phyloP scores from a whole-genome alignment of 2,113 vertebrate species.

The Lynx canadensis region DNA sequence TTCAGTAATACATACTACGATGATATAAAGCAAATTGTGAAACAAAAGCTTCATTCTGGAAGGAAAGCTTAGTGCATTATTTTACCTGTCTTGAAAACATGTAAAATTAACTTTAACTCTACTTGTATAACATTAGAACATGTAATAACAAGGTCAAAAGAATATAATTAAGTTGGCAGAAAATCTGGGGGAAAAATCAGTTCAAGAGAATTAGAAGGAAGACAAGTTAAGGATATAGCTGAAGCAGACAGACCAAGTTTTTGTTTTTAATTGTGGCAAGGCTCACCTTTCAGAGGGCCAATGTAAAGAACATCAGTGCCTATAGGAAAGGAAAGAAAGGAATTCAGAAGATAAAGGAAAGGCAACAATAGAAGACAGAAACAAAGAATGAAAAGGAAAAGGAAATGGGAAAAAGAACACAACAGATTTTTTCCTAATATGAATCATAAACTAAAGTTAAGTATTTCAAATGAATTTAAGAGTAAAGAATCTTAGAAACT shows the following conservation, averaged over 20 bases:
- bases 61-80: conserved; percentile 68
- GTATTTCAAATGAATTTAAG: not conserved
- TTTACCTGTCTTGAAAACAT: conserved; percentile 52
- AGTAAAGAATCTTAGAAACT: conserved; percentile 5
- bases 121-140: conserved; percentile 33
- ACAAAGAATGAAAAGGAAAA: conserved; percentile 77
- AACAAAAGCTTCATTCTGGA: conserved; percentile 60
- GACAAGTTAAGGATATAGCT: conserved; percentile 73
- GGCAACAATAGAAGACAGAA: conserved; percentile 79
- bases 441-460: not conserved
- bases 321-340: conserved; percentile 91
- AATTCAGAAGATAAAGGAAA: conserved; percentile 87
- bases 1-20: not conserved
- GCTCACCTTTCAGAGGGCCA: conserved; percentile 99
- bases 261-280: conserved; percentile 79
- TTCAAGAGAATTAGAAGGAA: conserved; percentile 83
- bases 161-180: conserved; percentile 46
- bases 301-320: conserved; percentile 99
- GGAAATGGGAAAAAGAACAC: conserved; percentile 40
- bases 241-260: conserved; percentile 81
- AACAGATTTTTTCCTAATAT: not conserved
- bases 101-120: conserved; percentile 25
- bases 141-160: conserved; percentile 1
- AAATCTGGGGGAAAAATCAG: conserved; percentile 69
- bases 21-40: conserved; percentile 41